Evolutionary conservation across 2,113 vertebrate species (phyloP), one percentile per base, ranked within the genome.

Genomic region (Oncorhynchus mykiss): DNA sequence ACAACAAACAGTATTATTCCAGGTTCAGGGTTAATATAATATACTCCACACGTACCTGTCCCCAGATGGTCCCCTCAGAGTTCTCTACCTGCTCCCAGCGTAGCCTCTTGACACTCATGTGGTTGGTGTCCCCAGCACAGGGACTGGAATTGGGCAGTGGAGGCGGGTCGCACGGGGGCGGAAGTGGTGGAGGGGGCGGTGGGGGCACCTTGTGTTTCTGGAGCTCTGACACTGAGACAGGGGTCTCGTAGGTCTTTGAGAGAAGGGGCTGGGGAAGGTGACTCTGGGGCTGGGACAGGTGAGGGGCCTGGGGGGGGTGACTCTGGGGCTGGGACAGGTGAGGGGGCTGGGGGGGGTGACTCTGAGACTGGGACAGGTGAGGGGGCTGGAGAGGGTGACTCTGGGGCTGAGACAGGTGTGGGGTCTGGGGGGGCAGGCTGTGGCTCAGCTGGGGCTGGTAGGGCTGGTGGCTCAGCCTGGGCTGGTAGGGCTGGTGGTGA

Each of bases 11-110:
- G 51, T 18, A 18, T 16, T 54, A 54, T 18, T 54, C 51, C 51
- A 54, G 51, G 51, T 54, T 54, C 51, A 16, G 16, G 60, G 24
- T 2, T 24, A 9, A 13, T 8, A 24, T 64, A 16, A 22, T 64
- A 16, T 48, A 79, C 72, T 49, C 5, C 25, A 64, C 18, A 49
- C 88, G 0, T 80, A 95, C 95, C 95, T 96, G 95, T 0, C 95
- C 95, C 95, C 95, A 96, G 83, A 96, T 96, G 78, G 95, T 96
- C 70, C 95, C 95, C 84, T 96, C 95, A 0, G 95, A 96, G 82
- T 96, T 96, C 86, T 96, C 95, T 88, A 96, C 95, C 82, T 96
- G 95, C 84, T 96, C 95, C 95, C 95, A 96, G 24, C 95, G 93
- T 72, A 96, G 93, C 59, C 95, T 92, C 88, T 96, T 96, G 82